Evolutionary conservation across 2,113 vertebrate species (phyloP), one percentile per base, ranked within the genome.

Genomic region (Tychaedon coryphoeus): DNA sequence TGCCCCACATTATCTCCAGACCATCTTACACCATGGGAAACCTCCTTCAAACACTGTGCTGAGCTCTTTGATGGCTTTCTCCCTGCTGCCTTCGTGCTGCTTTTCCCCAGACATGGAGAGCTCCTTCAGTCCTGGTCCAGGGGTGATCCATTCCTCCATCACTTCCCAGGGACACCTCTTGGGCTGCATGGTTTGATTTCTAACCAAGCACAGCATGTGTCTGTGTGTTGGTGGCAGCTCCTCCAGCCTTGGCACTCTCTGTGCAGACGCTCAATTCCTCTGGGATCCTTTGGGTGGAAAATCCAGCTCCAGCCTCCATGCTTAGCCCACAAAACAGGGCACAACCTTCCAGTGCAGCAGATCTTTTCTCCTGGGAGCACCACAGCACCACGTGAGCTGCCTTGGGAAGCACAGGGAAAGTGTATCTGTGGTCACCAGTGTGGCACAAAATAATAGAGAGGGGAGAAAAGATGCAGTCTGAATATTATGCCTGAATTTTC

Each of bases 401-500:
- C 50, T 5, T 23, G 54, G 58, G 47, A 90, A 72, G 78, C 62
- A 31, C 45, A 65, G 40, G 72, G 54, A 84, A 64, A 81, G 71
- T 22, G 31, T 26, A 84, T 81, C 77, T 82, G 60, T 90, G 86
- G 82, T 98, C 95, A 96, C 57, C 95, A 72, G 70, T 87, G 82
- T 96, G 96, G 79, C 95, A 90, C 72, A 81, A 86, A 96, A 93
- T 96, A 97, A 94, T 96, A 87, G 93, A 93, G 80, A 70, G 34
- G 48, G 58, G 24, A 11, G n/a, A 90, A 92, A 93, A 90, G 87
- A 93, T 97, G 76, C 82, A 75, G 93, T 34, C 90, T 96, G 95
- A 96, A 97, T 97, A 95, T 96, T 96, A 96, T 91, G 85, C 83
- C 96, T 96, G 95, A 97, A 95, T 96, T 96, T 97, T 94, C 96